Conservation (phyloP, 2,888 invertebrate genomes). For the Dryocosmus kuriphilus region DNA sequence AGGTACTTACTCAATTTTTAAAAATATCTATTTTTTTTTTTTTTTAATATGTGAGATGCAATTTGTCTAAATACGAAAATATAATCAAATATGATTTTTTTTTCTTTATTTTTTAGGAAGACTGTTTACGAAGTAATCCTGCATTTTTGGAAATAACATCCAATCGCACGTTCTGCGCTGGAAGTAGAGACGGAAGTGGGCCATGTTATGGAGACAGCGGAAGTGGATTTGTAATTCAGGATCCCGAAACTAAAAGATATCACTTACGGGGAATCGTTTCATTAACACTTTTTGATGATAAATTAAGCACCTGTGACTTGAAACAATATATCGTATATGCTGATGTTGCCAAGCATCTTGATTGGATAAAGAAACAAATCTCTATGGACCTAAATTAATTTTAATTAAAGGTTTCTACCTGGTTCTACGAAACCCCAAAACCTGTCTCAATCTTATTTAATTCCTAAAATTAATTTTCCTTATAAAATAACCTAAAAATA, state of each 20-base stretch:
- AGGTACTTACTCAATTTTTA: conserved; percentile 57
- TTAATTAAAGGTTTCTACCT: too few relatives aligned
- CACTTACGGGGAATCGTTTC: conserved; percentile 69
- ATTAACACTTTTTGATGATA: conserved; percentile 58
- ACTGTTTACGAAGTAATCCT: conserved; percentile 79
- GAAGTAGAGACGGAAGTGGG: conserved; percentile 79
- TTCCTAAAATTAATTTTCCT: neutral
- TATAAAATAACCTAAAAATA: neutral
- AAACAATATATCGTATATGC: conserved; percentile 84
- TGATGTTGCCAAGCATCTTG: conserved; percentile 75
- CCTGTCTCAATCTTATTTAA: neutral
- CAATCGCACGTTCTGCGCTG: conserved; percentile 82
- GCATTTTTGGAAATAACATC: conserved; percentile 79
- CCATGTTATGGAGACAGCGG: conserved; percentile 82
- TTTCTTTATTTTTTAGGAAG: conserved; percentile 74
- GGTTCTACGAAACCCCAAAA: too few relatives aligned
- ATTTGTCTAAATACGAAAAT: too few relatives aligned
- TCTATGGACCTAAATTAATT: neutral
- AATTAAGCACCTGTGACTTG: conserved; percentile 79
- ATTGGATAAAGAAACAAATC: conserved; percentile 65
- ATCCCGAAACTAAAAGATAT: conserved; percentile 59
- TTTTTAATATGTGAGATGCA: too few relatives aligned
- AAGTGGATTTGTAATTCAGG: conserved; percentile 79
- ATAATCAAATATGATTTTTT: neutral
- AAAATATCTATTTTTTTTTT: too few relatives aligned